Evolutionary conservation across 1,140 invertebrate genomes (phyloP), one percentile per base, ranked within the genome.

Genomic region (Ectropis grisescens): DNA sequence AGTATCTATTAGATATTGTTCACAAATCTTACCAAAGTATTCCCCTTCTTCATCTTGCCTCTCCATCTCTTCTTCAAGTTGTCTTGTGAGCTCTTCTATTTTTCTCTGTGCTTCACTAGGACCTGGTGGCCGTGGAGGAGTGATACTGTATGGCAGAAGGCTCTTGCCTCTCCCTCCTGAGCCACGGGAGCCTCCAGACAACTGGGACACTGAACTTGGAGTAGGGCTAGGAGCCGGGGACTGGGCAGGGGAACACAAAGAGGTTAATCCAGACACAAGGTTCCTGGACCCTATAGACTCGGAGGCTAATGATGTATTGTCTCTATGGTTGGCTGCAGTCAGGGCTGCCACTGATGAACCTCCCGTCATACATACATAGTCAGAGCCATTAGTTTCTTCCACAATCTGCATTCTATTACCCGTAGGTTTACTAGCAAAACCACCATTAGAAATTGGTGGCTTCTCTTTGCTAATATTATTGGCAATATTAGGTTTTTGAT

Each of bases 61-160:
- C 65, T 98, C 96, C 90, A 98, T 93, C 84, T 96, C 94, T 67
- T 96, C 93, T 76, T 97, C 95, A 39, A 97, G 84, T 64, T 96
- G 92, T 28, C 93, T 84, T 1, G 93, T 96, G 27, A 96, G 82
- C 59, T 95, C 93, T 72, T 96, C 94, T 55, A 96, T 92, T 82
- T 96, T 96, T 34, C 90, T 87, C 75, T 97, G 93, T 19, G 94
- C 94, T 78, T 96, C 94, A 29, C 92, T 93, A 8, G 92, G 92
- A 1, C 93, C 93, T 78, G 92, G 76, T 33, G 91, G 91, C 42
- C 91, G 86, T 37, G 93, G 90, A 26, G 91, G 93, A 19, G 94
- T 96, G 9, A 96, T 90, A 82, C 92, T 95, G 53, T 94, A 96
- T 1, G 93, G 93, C 28, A 96, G 72, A 22, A 95, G 66, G 57